Evolutionary conservation across 2,797 vertebrate species (phyloP).

Genomic region (Urophycis tenuis): DNA sequence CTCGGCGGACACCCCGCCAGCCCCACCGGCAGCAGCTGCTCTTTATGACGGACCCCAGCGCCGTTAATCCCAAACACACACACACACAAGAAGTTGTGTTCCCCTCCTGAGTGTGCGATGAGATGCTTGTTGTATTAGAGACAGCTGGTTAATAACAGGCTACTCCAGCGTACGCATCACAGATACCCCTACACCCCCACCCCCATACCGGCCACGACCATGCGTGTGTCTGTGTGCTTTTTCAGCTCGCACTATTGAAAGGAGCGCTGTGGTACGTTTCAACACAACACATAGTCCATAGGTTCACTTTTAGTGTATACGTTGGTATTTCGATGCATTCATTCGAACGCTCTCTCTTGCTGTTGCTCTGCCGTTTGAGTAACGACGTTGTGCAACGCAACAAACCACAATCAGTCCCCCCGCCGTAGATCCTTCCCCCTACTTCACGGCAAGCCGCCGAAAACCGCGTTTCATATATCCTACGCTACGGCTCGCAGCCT

Average conservation of each 20-base stretch:
- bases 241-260: background rate
- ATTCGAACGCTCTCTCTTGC: too few relatives aligned
- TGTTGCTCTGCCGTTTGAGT: too few relatives aligned
- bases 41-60: constrained; percentile 32
- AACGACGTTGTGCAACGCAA: background rate
- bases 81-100: constrained; percentile 12
- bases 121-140: constrained; percentile 28
- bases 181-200: background rate
- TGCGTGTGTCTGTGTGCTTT: background rate
- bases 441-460: too few relatives aligned
- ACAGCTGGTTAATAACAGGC: constrained; percentile 20
- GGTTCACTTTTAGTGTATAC: background rate
- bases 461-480: too few relatives aligned
- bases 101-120: constrained; percentile 21
- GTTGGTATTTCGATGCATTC: background rate
- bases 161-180: constrained; percentile 11
- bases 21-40: constrained; percentile 47
- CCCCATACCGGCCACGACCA: background rate
- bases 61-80: constrained; percentile 21
- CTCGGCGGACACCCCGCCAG: constrained; percentile 31
- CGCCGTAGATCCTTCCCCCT: too few relatives aligned
- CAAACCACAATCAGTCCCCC: too few relatives aligned
- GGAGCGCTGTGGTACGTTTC: background rate
- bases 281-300: constrained; percentile 1
- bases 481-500: too few relatives aligned